A percentile compares a stretch with the other conserved stretches of the same genome.
Conservation (phyloP, 2,888 invertebrate genomes). For the Eilema sororculum region DNA sequence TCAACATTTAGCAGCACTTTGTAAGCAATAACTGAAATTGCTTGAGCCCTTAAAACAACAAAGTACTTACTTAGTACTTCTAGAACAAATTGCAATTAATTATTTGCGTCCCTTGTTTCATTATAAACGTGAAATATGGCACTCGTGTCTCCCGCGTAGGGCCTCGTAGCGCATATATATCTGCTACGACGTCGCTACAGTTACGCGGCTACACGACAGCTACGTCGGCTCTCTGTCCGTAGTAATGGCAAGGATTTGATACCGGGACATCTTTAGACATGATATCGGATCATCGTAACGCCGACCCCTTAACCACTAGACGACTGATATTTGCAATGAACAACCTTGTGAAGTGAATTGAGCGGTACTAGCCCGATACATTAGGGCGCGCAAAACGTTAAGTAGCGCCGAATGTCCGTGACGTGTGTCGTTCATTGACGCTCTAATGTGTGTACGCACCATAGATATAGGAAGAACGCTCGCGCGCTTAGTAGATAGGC, state of each 20-base stretch:
- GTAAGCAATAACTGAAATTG: neutral
- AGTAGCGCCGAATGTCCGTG: neutral
- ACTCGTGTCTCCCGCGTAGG: neutral
- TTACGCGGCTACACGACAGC: neutral
- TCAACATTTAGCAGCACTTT: neutral
- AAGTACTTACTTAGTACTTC: neutral
- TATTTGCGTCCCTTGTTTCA: neutral
- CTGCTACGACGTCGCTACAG: neutral
- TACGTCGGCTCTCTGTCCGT: neutral
- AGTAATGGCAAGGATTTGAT: neutral
- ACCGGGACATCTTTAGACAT: too few relatives aligned
- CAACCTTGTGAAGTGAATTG: neutral
- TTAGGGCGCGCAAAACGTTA: neutral
- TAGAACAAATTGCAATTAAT: slow-evolving; percentile 4
- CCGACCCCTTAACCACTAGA: neutral
- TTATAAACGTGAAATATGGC: slow-evolving; percentile 3
- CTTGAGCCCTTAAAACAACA: neutral
- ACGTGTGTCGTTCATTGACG: neutral
- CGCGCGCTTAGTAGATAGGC: too few relatives aligned
- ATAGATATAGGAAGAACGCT: too few relatives aligned
- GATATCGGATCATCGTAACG: too few relatives aligned
- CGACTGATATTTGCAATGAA: neutral
- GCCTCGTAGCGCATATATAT: neutral
- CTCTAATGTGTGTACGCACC: neutral
- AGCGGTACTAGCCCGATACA: neutral